A percentile compares a stretch with the other conserved stretches of the same genome.
These are phyloP conservation scores for Lasioglossum zephyrum DNA, from an alignment of 2,888 invertebrate species.

Conservation along the genomic window DNA sequence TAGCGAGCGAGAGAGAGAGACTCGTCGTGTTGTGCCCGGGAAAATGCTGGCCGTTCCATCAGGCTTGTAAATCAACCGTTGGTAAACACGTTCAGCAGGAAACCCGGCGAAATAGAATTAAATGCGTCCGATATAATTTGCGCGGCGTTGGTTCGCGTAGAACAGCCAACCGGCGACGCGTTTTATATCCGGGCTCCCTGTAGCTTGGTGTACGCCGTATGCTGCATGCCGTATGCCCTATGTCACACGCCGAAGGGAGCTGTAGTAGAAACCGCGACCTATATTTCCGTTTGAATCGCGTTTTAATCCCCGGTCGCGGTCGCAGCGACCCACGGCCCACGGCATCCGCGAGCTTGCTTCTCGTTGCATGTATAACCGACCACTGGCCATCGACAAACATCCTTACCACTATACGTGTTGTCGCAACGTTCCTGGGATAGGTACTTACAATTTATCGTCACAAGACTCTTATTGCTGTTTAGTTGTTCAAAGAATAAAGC, in stretches of 20 bases:
- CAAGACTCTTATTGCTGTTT: no score
- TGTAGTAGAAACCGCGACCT: conserved; percentile 20
- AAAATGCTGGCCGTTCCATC: conserved; percentile 10
- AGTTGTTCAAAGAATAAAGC: no score
- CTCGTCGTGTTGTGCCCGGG: neutral
- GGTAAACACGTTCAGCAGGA: conserved; percentile 34
- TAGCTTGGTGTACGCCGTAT: neutral
- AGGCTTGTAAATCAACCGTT: conserved; percentile 43
- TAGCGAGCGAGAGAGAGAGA: neutral
- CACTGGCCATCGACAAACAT: no score
- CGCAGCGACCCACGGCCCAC: neutral
- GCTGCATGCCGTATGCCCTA: neutral
- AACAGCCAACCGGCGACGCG: neutral
- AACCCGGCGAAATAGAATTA: conserved; percentile 31
- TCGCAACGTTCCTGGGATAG: no score
- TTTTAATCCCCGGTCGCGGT: conserved; percentile 23
- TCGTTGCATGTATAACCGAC: neutral
- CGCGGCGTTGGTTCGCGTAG: conserved; percentile 14
- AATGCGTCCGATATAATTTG: conserved; percentile 43
- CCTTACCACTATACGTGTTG: no score
- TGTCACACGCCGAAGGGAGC: neutral
- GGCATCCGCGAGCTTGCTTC: neutral
- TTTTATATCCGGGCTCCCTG: neutral
- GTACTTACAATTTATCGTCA: no score
- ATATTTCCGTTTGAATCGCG: conserved; percentile 27